Conservation (phyloP, 2,797 vertebrate genomes). For the Arnoldichthys spilopterus region DNA sequence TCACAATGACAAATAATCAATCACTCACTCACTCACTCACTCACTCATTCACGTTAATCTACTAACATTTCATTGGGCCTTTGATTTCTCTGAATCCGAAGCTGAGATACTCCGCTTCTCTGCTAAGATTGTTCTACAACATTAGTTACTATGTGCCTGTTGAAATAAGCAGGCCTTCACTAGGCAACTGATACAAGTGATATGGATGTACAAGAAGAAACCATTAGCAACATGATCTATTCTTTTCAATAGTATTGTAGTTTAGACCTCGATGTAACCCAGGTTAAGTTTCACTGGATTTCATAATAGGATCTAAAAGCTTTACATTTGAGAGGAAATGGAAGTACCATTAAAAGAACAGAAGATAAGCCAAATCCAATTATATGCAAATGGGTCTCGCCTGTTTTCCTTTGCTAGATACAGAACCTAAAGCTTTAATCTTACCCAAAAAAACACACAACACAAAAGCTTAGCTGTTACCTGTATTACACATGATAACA, state of each 20-base stretch:
- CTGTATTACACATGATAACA: background rate
- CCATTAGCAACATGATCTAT: conserved; percentile 1
- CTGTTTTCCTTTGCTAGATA: background rate
- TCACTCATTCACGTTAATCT: no score
- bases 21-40: no score
- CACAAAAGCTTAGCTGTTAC: background rate
- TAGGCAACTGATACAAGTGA: background rate
- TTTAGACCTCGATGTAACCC: background rate
- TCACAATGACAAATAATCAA: no score
- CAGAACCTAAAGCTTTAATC: background rate
- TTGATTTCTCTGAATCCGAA: background rate
- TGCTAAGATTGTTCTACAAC: background rate
- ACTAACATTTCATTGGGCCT: background rate
- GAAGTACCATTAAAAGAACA: background rate
- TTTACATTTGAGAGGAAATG: conserved; percentile 6
- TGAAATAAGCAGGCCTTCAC: background rate
- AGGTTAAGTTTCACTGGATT: conserved; percentile 6
- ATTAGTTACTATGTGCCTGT: background rate
- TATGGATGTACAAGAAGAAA: background rate
- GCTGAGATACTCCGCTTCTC: background rate
- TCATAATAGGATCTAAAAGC: conserved; percentile 11
- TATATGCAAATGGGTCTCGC: conserved; percentile 8
- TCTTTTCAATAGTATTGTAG: background rate
- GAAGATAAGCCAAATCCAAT: conserved; percentile 24
- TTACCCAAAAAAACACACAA: background rate